phyloP scores from a whole-genome alignment of 2,797 vertebrate genomes.

The Morus bassanus region DNA sequence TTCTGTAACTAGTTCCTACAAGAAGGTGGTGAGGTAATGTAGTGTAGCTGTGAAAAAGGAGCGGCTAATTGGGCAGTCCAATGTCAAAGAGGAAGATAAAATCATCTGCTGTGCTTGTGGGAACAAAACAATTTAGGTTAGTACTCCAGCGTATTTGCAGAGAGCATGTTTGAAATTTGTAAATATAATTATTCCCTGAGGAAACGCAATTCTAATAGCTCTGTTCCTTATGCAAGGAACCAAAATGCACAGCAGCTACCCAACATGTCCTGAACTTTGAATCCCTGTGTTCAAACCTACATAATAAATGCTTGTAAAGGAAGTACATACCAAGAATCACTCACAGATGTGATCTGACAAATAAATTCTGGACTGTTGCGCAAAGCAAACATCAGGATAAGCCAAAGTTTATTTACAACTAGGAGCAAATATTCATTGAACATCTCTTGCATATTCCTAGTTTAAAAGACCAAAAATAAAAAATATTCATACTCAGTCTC shows the following conservation, averaged over 20 bases:
- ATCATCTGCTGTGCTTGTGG: neutral
- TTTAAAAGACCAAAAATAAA: neutral
- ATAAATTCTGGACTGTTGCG: neutral
- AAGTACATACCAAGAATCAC: neutral
- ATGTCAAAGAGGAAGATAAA: neutral
- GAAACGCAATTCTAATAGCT: neutral
- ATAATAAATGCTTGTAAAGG: neutral
- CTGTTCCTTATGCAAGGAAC: neutral
- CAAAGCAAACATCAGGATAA: neutral
- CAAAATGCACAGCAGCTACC: neutral
- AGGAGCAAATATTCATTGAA: neutral
- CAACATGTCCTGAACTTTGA: neutral
- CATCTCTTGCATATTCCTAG: neutral
- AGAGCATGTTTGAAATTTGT: neutral
- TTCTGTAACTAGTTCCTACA: neutral
- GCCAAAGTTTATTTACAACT: neutral
- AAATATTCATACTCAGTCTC: neutral
- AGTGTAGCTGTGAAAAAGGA: neutral
- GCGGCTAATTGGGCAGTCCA: neutral
- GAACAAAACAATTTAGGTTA: neutral
- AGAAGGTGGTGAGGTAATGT: neutral
- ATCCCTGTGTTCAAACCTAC: neutral
- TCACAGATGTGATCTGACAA: neutral
- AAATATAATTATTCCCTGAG: neutral
- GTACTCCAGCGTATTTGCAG: neutral